Base-by-base conservation (phyloP, 1,140 invertebrate genomes). In the Drosophila aff. region DNA sequence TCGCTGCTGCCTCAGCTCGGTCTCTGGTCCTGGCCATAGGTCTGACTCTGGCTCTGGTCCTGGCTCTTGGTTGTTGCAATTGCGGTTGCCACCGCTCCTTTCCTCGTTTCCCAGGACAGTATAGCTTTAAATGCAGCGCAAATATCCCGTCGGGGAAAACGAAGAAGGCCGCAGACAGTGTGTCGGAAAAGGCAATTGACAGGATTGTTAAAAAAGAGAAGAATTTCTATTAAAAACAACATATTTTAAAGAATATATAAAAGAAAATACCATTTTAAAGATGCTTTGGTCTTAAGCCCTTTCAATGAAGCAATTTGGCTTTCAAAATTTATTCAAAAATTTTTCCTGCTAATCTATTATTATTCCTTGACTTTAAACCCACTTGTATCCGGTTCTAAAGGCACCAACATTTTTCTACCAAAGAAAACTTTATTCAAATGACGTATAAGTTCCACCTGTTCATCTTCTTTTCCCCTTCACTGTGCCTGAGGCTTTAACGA, bases 51-150 rank as follows among this genome's bases (percentile, higher is more conserved):
- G 3, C 55, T 26, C 21, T n/a, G 16, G 41, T n/a, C n/a, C n/a
- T 49, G 46, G 15, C 8, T 50, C 18, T 13, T 52, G 28, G 26
- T 28, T 46, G 44, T 59, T 55, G 66, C 69, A 67, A 61, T 76
- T 85, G 82, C 60, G 82, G 82, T 82, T 41, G 75, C 69, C 53
- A 44, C 33, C 36, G 50, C 62, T 47, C 49, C 43, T 49, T 59
- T 53, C 21, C 52, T 11, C 33, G 52, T n/a, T 43, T 11, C 16
- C 46, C 50, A 40, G 78, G 46, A 60, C 23, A 64, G 47, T 57
- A 26, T 57, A 60, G 69, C 83, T 79, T 82, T 86, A 87, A 86
- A 82, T 79, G 83, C 71, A 87, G 44, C 58, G 62, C 82, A 87
- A 82, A 86, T 82, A 76, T 47, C 26, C 57, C 60, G 43, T 46